A percentile compares a stretch with the other conserved stretches of the same genome.
phyloP scores from a whole-genome alignment of 1,140 invertebrate species.

The Nixonia krombeini region DNA sequence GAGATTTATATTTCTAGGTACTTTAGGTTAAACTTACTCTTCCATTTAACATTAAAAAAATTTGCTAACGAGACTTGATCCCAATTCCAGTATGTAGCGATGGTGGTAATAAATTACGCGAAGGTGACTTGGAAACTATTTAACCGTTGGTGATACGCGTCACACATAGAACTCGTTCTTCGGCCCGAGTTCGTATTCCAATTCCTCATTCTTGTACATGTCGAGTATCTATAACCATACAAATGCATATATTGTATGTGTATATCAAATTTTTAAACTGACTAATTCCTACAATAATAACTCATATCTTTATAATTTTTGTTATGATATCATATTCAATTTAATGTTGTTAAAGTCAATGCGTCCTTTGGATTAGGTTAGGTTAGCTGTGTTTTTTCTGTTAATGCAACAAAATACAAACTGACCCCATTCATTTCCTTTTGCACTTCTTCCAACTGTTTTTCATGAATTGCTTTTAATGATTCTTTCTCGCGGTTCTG shows the following conservation, averaged over 20 bases:
- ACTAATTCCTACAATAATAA: too few species aligned
- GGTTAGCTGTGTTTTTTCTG: too few species aligned
- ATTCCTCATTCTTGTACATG: slow-evolving; percentile 95
- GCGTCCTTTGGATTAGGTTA: too few species aligned
- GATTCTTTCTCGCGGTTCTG: slow-evolving; percentile 96
- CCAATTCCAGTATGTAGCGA: slow-evolving; percentile 68
- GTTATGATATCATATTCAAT: too few species aligned
- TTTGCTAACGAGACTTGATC: slow-evolving; percentile 67
- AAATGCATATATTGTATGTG: too few species aligned
- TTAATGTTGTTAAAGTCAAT: too few species aligned
- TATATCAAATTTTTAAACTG: too few species aligned
- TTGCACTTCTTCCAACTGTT: slow-evolving; percentile 90
- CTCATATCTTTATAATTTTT: too few species aligned
- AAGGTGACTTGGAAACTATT: slow-evolving; percentile 49
- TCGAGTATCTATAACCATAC: slow-evolving; percentile 94
- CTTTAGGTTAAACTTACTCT: slow-evolving; percentile 46
- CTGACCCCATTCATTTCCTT: slow-evolving; percentile 93
- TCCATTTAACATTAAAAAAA: slow-evolving; percentile 52
- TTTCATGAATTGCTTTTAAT: slow-evolving; percentile 91
- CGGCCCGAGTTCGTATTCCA: slow-evolving; percentile 90
- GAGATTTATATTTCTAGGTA: slow-evolving; percentile 57
- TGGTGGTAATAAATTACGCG: slow-evolving; percentile 55
- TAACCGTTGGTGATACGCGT: slow-evolving; percentile 42
- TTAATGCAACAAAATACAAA: too few species aligned
- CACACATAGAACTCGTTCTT: slow-evolving; percentile 90